Evolutionary conservation across 1,140 invertebrate genomes (phyloP).

Genomic region (Hypsibius dujardini): DNA sequence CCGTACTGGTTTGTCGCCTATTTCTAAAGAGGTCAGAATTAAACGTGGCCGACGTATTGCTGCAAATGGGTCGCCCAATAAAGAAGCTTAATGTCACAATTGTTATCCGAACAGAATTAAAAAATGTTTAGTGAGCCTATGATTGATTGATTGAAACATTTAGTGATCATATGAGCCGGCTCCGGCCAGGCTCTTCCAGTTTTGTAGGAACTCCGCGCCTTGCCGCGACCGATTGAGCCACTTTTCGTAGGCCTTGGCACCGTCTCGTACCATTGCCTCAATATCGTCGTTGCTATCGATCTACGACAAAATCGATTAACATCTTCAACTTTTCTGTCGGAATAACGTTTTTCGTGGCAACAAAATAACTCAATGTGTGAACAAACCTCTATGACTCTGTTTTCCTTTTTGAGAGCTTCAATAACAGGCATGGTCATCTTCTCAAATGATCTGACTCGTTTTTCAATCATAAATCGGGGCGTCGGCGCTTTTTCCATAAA

Average conservation of each 20-base stretch:
- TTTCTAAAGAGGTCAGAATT: too few species aligned
- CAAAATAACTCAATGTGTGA: not conserved
- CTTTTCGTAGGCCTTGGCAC: constrained; percentile 4
- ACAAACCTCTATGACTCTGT: not conserved
- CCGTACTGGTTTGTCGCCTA: too few species aligned
- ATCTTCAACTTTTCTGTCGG: not conserved
- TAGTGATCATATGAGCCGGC: not conserved
- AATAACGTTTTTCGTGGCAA: too few species aligned
- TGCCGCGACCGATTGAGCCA: not conserved
- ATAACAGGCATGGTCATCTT: constrained; percentile 6
- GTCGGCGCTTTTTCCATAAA: not conserved
- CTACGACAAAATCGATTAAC: not conserved
- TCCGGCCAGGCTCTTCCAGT: not conserved
- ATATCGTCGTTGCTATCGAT: not conserved
- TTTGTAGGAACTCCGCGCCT: not conserved
- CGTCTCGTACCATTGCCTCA: not conserved
- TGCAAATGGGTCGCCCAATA: too few species aligned
- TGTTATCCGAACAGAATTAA: too few species aligned
- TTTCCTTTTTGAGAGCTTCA: not conserved
- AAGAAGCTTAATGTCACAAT: too few species aligned
- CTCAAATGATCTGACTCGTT: not conserved
- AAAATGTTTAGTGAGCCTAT: too few species aligned
- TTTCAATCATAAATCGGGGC: not conserved
- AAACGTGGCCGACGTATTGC: too few species aligned
- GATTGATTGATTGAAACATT: too few species aligned